phyloP scores from a whole-genome alignment of 2,888 invertebrate species.

The Leptothorax acervorum region DNA sequence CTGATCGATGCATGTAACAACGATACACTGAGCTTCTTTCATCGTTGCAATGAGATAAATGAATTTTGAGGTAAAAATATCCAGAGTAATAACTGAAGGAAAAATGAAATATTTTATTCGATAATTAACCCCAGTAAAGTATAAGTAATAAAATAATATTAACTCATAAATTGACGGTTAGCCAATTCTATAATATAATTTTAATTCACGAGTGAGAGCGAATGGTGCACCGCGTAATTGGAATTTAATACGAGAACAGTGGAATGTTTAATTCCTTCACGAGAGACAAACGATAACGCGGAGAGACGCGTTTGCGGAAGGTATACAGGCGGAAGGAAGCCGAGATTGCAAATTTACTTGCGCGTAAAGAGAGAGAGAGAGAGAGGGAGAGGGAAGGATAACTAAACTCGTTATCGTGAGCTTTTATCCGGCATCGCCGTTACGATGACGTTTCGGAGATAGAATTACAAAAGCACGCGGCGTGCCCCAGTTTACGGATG shows the following conservation, averaged over 20 bases:
- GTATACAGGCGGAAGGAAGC: background rate
- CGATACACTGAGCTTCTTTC: background rate
- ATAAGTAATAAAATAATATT: background rate
- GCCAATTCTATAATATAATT: background rate
- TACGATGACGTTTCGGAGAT: slow-evolving; percentile 48
- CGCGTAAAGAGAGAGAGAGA: background rate
- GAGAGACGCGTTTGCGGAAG: background rate
- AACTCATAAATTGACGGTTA: background rate
- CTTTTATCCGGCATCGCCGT: slow-evolving; percentile 55
- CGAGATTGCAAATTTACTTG: slow-evolving; percentile 32
- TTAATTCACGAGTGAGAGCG: background rate
- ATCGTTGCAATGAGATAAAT: background rate
- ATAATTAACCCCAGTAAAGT: background rate
- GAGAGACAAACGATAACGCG: background rate
- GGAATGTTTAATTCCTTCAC: background rate
- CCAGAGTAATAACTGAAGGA: background rate
- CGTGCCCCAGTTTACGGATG: slow-evolving; percentile 63
- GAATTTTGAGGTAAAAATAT: background rate
- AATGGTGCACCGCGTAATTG: background rate
- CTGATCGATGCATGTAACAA: background rate
- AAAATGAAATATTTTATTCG: background rate
- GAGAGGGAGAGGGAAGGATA: slow-evolving; percentile 10
- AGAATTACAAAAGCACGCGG: slow-evolving; percentile 64
- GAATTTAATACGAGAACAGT: slow-evolving; percentile 3
- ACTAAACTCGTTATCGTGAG: slow-evolving; percentile 67